Evolutionary conservation across 2,113 vertebrate species (phyloP).

Genomic region (Anas platyrhynchos): DNA sequence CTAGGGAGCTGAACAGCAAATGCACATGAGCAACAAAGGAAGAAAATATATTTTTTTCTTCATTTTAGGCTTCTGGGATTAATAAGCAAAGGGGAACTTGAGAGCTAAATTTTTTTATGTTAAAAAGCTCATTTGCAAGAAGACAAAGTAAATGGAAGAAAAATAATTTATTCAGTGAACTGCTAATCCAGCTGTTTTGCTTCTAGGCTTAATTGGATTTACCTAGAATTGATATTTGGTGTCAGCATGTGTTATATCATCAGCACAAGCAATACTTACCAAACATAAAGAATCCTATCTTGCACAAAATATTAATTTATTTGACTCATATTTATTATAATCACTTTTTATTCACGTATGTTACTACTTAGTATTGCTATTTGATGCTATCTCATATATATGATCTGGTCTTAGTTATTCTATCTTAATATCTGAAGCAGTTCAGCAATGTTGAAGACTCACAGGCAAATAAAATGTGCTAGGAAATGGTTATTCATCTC

Average conservation of each 20-base stretch:
- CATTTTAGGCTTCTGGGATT: conserved; percentile 61
- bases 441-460: conserved; percentile 2
- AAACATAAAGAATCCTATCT: conserved; percentile 26
- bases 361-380: neutral
- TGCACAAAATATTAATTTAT: conserved; percentile 56
- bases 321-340: conserved; percentile 45
- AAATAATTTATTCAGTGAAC: conserved; percentile 76
- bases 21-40: neutral
- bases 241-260: conserved; percentile 70
- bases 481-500: conserved; percentile 26
- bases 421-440: neutral
- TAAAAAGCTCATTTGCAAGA: conserved; percentile 76
- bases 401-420: conserved; percentile 19
- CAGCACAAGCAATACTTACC: conserved; percentile 57
- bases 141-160: conserved; percentile 72
- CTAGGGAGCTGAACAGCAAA: neutral
- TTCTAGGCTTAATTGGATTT: conserved; percentile 77
- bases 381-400: neutral
- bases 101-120: conserved; percentile 63
- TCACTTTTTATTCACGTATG: conserved; percentile 52
- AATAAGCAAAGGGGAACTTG: conserved; percentile 50
- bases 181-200: conserved; percentile 78
- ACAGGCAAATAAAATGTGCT: neutral
- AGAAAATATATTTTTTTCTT: conserved; percentile 22
- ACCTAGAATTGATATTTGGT: conserved; percentile 75